Conservation (phyloP, 2,797 vertebrate genomes). For the Gallinago nigripennis region DNA sequence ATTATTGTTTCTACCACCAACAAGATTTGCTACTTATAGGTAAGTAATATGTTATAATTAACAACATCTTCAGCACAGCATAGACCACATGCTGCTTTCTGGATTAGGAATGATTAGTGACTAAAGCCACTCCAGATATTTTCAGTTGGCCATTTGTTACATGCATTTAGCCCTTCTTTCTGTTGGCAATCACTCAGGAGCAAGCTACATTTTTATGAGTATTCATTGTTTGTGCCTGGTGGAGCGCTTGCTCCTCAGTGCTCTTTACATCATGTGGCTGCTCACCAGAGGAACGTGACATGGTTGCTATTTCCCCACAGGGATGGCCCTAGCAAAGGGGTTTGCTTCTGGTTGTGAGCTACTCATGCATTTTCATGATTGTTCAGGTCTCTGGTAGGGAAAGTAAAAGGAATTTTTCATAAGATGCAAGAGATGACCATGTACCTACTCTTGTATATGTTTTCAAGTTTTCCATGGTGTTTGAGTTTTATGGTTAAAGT, state of each 20-base stretch:
- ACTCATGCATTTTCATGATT: background rate
- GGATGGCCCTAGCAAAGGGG: background rate
- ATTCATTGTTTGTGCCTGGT: background rate
- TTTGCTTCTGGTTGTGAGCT: background rate
- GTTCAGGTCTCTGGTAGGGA: background rate
- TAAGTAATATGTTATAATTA: background rate
- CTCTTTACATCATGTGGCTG: background rate
- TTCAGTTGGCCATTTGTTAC: background rate
- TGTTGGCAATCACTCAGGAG: background rate
- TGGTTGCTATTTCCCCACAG: background rate
- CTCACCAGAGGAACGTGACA: background rate
- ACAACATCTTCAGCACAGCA: background rate
- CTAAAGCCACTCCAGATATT: background rate
- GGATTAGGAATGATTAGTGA: background rate
- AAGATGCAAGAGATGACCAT: background rate
- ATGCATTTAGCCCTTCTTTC: background rate
- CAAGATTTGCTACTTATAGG: background rate
- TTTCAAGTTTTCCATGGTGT: background rate
- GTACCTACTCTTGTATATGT: rapidly evolving
- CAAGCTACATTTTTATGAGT: background rate
- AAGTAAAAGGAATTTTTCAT: background rate
- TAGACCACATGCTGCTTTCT: background rate
- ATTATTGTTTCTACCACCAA: background rate
- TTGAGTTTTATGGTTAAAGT: background rate
- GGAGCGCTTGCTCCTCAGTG: background rate